phyloP scores from a whole-genome alignment of 2,888 invertebrate genomes.

The Orchesella flavescens region DNA sequence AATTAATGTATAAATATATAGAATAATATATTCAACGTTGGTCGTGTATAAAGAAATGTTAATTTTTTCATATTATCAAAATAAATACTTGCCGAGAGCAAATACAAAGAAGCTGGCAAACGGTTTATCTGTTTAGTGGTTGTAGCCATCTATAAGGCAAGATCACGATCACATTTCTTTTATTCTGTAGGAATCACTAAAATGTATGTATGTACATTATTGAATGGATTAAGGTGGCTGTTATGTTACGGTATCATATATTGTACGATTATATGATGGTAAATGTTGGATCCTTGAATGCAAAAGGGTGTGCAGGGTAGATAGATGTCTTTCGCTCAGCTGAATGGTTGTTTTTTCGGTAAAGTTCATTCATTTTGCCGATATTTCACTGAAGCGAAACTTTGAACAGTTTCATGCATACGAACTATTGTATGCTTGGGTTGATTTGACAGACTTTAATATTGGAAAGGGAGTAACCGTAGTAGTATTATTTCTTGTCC shows the following conservation, averaged over 20 bases:
- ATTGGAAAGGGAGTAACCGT: not conserved
- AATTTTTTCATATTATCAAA: no score
- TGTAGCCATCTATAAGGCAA: constrained; percentile 1
- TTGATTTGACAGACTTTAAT: constrained; percentile 30
- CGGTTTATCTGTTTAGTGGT: constrained; percentile 31
- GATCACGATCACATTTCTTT: not conserved
- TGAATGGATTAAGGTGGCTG: no score
- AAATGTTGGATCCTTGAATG: not conserved
- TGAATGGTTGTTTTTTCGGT: constrained; percentile 21
- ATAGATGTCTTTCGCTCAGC: constrained; percentile 18
- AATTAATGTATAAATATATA: no score
- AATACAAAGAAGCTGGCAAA: no score
- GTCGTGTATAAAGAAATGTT: no score
- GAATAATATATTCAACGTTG: no score
- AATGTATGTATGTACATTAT: constrained; percentile 9
- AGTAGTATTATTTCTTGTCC: not conserved
- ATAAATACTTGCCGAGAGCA: no score
- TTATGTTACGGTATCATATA: not conserved
- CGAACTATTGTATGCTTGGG: not conserved
- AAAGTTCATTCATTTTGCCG: constrained; percentile 14
- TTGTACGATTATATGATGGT: not conserved
- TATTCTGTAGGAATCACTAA: constrained; percentile 3
- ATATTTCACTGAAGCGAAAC: constrained; percentile 9
- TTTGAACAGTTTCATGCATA: not conserved
- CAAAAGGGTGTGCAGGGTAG: constrained; percentile 40